phyloP scores from a whole-genome alignment of 2,797 vertebrate genomes.

The Ictinia mississippiensis region DNA sequence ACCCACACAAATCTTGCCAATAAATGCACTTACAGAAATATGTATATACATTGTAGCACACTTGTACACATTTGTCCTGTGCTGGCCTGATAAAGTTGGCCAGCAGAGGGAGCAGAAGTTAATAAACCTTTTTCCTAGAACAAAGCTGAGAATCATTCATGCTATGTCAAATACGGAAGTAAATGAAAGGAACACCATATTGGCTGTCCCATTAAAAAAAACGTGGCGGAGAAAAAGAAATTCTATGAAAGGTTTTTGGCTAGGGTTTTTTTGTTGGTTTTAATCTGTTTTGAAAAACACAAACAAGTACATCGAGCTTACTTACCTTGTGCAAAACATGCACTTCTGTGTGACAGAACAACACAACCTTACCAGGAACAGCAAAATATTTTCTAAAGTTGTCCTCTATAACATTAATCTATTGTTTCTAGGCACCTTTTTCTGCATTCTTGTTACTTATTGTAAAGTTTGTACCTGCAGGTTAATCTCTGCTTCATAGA shows the following conservation, averaged over 20 bases:
- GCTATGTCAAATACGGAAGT: not conserved
- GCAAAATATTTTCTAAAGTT: not conserved
- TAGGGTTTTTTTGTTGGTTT: not conserved
- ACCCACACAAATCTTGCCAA: not conserved
- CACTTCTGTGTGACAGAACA: not conserved
- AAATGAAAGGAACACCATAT: not conserved
- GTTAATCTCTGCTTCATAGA: slow-evolving; percentile 95
- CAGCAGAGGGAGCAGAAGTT: slow-evolving; percentile 64
- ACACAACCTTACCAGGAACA: not conserved
- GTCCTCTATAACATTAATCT: not conserved
- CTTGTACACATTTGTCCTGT: not conserved
- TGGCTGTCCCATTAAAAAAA: not conserved
- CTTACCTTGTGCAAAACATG: not conserved
- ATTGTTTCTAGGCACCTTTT: not conserved
- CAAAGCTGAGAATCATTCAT: not conserved
- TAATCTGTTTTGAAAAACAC: not conserved
- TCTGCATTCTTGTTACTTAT: not conserved
- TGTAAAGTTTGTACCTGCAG: slow-evolving; percentile 83
- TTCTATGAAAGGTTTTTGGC: not conserved
- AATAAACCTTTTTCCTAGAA: not conserved
- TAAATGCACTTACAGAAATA: not conserved
- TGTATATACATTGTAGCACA: not conserved
- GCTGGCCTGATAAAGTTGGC: not conserved
- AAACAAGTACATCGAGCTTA: not conserved
- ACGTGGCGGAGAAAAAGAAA: not conserved